Conservation (phyloP, 2,888 invertebrate genomes). For the Lypha dubia region DNA sequence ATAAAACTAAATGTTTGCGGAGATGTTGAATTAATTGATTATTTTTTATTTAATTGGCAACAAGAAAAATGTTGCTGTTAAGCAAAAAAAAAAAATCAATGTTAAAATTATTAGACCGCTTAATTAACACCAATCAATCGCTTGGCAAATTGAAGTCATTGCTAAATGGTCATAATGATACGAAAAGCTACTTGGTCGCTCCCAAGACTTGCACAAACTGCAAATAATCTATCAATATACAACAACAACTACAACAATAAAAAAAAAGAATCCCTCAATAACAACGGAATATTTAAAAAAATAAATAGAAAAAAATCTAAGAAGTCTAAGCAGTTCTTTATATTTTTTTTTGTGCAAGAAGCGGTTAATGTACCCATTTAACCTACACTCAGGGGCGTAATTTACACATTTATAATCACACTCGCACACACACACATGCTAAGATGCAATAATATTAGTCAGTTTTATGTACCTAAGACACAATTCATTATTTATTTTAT, state of each 20-base stretch:
- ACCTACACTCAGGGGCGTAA: constrained; percentile 70
- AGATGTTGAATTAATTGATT: constrained; percentile 54
- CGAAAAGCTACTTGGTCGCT: constrained; percentile 3
- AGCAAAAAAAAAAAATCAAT: constrained; percentile 69
- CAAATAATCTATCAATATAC: constrained; percentile 49
- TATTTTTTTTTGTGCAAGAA: constrained; percentile 35
- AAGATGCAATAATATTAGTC: not conserved
- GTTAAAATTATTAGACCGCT: constrained; percentile 71
- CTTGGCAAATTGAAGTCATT: constrained; percentile 69
- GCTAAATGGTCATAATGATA: constrained; percentile 64
- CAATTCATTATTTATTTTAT: constrained; percentile 67
- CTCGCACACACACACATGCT: not conserved
- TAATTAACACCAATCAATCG: constrained; percentile 67
- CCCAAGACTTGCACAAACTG: constrained; percentile 15
- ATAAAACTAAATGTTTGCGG: constrained; percentile 28
- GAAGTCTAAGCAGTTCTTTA: constrained; percentile 49
- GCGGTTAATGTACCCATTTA: constrained; percentile 72
- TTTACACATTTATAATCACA: constrained; percentile 27
- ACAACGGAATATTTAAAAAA: constrained; percentile 26
- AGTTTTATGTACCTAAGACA: constrained; percentile 33
- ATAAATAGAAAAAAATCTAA: constrained; percentile 50
- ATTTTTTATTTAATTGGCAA: constrained; percentile 60
- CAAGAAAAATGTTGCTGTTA: constrained; percentile 3
- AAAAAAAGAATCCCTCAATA: constrained; percentile 62
- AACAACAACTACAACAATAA: too few species aligned